Evolutionary conservation across 1,140 invertebrate genomes (phyloP).

Genomic region (Ceratoteleas bidentatus): DNA sequence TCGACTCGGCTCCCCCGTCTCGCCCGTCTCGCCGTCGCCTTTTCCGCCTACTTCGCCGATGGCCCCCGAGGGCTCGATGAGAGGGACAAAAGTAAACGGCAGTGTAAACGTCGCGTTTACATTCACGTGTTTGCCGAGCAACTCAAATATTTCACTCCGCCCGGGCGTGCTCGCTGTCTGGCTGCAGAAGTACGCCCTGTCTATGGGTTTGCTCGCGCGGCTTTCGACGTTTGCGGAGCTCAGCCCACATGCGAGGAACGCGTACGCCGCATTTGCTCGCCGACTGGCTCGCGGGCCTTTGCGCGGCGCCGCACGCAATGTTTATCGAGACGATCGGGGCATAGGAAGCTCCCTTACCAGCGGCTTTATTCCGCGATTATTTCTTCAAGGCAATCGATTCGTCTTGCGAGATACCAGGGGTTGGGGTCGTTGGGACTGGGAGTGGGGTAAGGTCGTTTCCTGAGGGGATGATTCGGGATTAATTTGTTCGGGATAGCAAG

Average conservation of each 20-base stretch:
- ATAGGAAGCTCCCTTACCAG: conserved; percentile 42
- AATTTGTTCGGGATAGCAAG: no score
- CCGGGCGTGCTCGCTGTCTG: conserved; percentile 66
- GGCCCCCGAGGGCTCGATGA: conserved; percentile 63
- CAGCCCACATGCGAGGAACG: conserved; percentile 49
- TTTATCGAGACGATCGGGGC: conserved; percentile 67
- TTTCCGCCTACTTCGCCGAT: conserved; percentile 54
- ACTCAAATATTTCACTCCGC: conserved; percentile 81
- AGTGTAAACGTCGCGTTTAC: conserved; percentile 80
- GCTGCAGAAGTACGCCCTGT: conserved; percentile 55
- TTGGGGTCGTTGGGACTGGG: no score
- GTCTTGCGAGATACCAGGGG: conserved; percentile 22
- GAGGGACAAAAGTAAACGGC: conserved; percentile 79
- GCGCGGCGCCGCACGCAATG: conserved; percentile 71
- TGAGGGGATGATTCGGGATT: no score
- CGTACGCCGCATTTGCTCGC: conserved; percentile 57
- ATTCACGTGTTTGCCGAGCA: conserved; percentile 80
- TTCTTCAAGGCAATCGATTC: conserved; percentile 42
- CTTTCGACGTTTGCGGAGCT: conserved; percentile 55
- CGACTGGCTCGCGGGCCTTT: conserved; percentile 37
- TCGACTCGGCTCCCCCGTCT: conserved; percentile 70
- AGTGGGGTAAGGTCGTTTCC: no score
- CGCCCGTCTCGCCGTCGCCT: conserved; percentile 53
- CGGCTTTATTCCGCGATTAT: conserved; percentile 38
- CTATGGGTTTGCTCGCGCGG: conserved; percentile 61